These are phyloP conservation scores for Phallusia fumigata DNA, from an alignment of 23 tunicate species.

Conservation along the genomic window DNA sequence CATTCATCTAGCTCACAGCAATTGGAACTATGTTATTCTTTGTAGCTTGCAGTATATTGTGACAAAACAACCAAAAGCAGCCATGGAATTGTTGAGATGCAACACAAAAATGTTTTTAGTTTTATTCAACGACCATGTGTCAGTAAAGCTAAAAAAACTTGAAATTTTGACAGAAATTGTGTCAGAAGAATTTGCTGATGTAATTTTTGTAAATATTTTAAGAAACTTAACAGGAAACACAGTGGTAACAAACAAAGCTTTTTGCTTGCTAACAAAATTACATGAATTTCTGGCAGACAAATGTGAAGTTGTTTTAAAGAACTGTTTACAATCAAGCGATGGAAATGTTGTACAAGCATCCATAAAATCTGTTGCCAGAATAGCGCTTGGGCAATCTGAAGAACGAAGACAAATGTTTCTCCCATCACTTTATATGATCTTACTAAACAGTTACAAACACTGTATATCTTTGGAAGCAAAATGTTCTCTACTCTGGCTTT, in stretches of 20 bases:
- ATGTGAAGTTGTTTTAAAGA: conserved; percentile 16
- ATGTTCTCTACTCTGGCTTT: conserved; percentile 11
- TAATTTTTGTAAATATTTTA: conserved; percentile 24
- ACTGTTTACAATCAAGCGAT: conserved; percentile 16
- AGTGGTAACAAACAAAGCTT: background rate
- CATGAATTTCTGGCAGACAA: conserved; percentile 14
- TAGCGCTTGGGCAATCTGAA: background rate
- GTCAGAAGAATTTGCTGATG: conserved; percentile 4
- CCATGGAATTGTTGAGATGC: background rate
- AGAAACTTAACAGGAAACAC: background rate
- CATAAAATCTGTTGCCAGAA: background rate
- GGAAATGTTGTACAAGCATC: conserved; percentile 28
- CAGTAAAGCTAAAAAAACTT: conserved; percentile 36
- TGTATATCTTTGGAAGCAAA: conserved; percentile 3
- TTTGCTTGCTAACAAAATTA: conserved; percentile 7
- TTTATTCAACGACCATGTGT: conserved; percentile 20
- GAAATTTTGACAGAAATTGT: conserved; percentile 16
- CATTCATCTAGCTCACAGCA: background rate
- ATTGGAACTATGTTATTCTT: conserved; percentile 17
- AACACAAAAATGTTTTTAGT: conserved; percentile 25
- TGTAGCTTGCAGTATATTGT: conserved; percentile 19
- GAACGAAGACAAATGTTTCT: background rate
- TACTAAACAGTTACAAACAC: conserved; percentile 4
- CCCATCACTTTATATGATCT: background rate
- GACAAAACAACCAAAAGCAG: background rate